Evolutionary conservation across 2,797 vertebrate genomes (phyloP).

Genomic region (Ctenochaetus hawaiiensis): DNA sequence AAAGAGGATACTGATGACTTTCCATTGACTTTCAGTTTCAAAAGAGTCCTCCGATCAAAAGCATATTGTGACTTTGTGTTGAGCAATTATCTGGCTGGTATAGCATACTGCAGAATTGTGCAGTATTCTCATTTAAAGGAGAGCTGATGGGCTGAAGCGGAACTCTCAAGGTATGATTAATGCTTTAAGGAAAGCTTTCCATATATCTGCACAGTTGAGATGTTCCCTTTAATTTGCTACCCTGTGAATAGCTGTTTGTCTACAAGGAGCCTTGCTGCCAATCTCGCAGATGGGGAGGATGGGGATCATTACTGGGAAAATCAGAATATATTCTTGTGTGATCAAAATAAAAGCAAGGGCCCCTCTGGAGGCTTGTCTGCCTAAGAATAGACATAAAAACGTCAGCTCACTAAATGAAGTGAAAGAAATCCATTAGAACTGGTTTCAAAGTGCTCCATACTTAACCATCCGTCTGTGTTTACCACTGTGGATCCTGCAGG

Average conservation of each 20-base stretch:
- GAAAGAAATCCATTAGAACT: slow-evolving; percentile 59
- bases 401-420: slow-evolving; percentile 57
- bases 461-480: slow-evolving; percentile 39
- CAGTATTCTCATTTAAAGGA: slow-evolving; percentile 28
- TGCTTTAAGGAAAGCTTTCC: slow-evolving; percentile 43
- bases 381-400: slow-evolving; percentile 76
- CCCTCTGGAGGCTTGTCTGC: slow-evolving; percentile 59
- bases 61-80: slow-evolving; percentile 28
- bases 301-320: slow-evolving; percentile 74
- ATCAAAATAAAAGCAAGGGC: slow-evolving; percentile 70
- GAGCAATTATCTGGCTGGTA: slow-evolving; percentile 33
- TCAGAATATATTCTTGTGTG: slow-evolving; percentile 69
- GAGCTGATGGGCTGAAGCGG: slow-evolving; percentile 40
- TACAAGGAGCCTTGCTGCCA: slow-evolving; percentile 57
- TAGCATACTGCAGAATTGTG: slow-evolving; percentile 1
- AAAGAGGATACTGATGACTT: slow-evolving; percentile 40
- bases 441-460: slow-evolving; percentile 56
- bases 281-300: slow-evolving; percentile 54
- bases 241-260: slow-evolving; percentile 44
- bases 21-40: slow-evolving; percentile 44
- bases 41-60: slow-evolving; percentile 22
- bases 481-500: slow-evolving; percentile 18
- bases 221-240: slow-evolving; percentile 58
- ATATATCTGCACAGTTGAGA: slow-evolving; percentile 38
- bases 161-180: slow-evolving; percentile 60